Conservation (phyloP, 1,140 invertebrate species). For the Radopholus similis region DNA sequence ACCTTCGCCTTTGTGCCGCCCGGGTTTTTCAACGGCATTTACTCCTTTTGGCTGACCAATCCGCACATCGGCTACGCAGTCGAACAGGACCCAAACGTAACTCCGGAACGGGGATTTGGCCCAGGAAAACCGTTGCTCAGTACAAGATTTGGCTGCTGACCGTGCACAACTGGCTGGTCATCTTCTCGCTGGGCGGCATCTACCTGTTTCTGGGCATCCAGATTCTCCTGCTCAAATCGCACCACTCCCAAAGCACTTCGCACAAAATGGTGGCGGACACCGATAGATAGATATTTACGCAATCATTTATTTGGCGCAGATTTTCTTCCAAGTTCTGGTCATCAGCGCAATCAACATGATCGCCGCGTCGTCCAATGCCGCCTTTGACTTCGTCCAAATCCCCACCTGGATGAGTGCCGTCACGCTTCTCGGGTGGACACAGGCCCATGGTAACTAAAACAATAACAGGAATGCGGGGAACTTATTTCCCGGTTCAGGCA, state of each 20-base stretch:
- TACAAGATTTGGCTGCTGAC: background rate
- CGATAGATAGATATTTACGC: background rate
- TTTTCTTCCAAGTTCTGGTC: constrained; percentile 25
- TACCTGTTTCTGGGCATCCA: constrained; percentile 19
- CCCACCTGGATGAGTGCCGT: too few species aligned
- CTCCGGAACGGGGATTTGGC: constrained; percentile 14
- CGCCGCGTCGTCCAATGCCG: too few species aligned
- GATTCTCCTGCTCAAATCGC: constrained; percentile 14
- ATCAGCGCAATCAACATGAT: too few species aligned
- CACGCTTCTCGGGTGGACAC: too few species aligned
- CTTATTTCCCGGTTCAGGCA: too few species aligned
- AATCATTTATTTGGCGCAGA: constrained; percentile 4
- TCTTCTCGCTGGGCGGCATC: constrained; percentile 13
- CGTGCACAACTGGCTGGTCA: background rate
- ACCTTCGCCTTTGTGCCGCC: background rate
- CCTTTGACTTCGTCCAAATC: too few species aligned
- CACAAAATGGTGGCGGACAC: background rate
- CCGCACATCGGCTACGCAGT: constrained; percentile 15
- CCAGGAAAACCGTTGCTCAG: background rate
- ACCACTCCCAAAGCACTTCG: background rate
- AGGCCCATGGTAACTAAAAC: too few species aligned
- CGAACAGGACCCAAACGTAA: background rate
- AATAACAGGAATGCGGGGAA: too few species aligned
- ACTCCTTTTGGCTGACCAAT: constrained; percentile 8
- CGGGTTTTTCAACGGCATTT: constrained; percentile 5